Percentiles rank a stretch among this genome's conserved stretches.
Conservation (phyloP, 2,113 vertebrate species). For the Lepisosteus oculatus region DNA sequence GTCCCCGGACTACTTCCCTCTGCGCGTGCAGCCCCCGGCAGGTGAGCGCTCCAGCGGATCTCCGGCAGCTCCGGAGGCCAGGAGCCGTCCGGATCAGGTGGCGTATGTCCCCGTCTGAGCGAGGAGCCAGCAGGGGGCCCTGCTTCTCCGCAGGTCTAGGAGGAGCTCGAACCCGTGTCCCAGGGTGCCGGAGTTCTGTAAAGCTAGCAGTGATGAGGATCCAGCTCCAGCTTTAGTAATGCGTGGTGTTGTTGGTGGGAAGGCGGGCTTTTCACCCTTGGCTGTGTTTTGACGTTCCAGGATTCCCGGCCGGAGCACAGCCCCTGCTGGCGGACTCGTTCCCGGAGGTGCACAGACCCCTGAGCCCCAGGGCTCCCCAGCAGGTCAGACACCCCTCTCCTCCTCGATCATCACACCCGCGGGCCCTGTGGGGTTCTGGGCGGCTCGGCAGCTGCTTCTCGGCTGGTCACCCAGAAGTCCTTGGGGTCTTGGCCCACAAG, state of each 20-base stretch:
- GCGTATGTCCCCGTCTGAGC: too few species aligned
- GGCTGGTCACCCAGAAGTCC: too few species aligned
- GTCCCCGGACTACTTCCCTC: conserved; percentile 84
- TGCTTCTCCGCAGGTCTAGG: too few species aligned
- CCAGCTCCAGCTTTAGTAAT: not conserved
- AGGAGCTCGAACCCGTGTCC: too few species aligned
- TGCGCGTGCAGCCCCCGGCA: conserved; percentile 73
- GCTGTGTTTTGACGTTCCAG: conserved; percentile 42
- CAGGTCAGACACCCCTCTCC: conserved; percentile 38
- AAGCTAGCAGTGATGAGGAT: too few species aligned
- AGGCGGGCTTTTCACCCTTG: too few species aligned
- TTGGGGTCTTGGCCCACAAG: too few species aligned
- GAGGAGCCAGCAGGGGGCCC: too few species aligned
- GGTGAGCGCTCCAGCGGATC: conserved; percentile 52
- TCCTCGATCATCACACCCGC: conserved; percentile 21
- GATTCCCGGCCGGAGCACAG: conserved; percentile 76
- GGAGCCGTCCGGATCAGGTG: too few species aligned
- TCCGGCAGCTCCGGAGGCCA: not conserved
- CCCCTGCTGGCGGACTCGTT: conserved; percentile 80
- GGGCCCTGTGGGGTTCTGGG: too few species aligned
- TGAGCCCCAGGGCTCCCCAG: conserved; percentile 71
- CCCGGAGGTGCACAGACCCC: conserved; percentile 74
- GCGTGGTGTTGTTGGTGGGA: not conserved
- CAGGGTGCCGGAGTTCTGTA: too few species aligned
- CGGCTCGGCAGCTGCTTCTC: too few species aligned